These are phyloP conservation scores for Nerophis ophidion DNA, from an alignment of 2,113 vertebrate genomes.

Conservation along the genomic window DNA sequence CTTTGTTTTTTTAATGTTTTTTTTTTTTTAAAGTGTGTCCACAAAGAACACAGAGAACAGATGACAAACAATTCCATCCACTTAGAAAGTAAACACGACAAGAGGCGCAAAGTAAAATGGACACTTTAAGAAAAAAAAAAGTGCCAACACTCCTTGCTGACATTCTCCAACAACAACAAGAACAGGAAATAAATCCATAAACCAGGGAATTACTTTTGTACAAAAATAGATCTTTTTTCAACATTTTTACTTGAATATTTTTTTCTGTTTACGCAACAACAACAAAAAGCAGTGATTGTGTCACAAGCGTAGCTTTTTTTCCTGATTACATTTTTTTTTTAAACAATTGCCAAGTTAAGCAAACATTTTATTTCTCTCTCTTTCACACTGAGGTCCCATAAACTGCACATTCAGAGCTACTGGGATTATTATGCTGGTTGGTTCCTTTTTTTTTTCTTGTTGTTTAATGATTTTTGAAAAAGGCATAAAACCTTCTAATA, in stretches of 20 bases:
- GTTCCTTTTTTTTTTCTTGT: conserved; percentile 20
- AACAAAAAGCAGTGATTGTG: conserved; percentile 70
- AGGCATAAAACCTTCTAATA: conserved; percentile 22
- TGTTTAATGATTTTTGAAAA: conserved; percentile 13
- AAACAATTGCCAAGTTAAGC: conserved; percentile 61
- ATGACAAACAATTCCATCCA: conserved; percentile 57
- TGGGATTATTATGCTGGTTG: conserved; percentile 60
- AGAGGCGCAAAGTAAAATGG: conserved; percentile 54
- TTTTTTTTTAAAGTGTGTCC: conserved; percentile 60
- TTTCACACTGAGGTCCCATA: conserved; percentile 38
- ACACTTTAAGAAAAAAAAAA: conserved; percentile 42
- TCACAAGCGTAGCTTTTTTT: conserved; percentile 59
- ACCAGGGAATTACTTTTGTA: conserved; percentile 75
- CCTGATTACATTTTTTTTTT: conserved; percentile 45
- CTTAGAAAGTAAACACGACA: conserved; percentile 60
- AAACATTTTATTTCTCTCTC: conserved; percentile 33
- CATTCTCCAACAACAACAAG: conserved; percentile 56
- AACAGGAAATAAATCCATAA: conserved; percentile 57
- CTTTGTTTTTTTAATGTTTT: conserved; percentile 19
- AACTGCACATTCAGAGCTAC: conserved; percentile 48
- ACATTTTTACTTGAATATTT: conserved; percentile 52
- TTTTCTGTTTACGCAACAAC: conserved; percentile 57
- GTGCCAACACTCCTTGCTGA: conserved; percentile 12
- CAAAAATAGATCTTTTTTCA: conserved; percentile 77
- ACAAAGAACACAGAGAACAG: conserved; percentile 74